Percentiles rank a stretch among this genome's conserved stretches.
Evolutionary conservation across 2,888 invertebrate genomes (phyloP).

Genomic region (Anorthoa munda): DNA sequence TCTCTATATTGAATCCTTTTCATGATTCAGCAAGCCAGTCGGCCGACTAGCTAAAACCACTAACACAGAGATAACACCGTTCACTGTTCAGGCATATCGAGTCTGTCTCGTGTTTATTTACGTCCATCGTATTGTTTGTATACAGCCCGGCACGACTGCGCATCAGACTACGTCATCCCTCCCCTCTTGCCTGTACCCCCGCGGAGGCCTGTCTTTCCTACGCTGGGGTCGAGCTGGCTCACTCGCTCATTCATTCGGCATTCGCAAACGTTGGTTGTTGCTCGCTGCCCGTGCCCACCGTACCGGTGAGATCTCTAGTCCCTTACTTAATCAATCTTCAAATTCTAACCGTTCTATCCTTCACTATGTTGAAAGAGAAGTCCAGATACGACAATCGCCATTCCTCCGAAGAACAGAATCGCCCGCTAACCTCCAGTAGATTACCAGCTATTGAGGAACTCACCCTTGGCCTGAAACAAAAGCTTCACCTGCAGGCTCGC

Average conservation of each 20-base stretch:
- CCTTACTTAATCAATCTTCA: constrained; percentile 72
- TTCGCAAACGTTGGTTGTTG: constrained; percentile 88
- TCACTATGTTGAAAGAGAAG: constrained; percentile 88
- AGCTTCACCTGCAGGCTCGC: constrained; percentile 89
- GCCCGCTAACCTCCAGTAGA: constrained; percentile 82
- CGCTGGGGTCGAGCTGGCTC: constrained; percentile 85
- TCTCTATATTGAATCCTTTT: constrained; percentile 45
- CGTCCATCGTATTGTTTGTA: constrained; percentile 91
- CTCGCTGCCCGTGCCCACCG: constrained; percentile 81
- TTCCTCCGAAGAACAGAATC: constrained; percentile 79
- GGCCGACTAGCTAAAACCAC: constrained; percentile 76
- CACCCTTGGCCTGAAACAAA: constrained; percentile 89
- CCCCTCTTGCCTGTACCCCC: constrained; percentile 80
- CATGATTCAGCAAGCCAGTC: constrained; percentile 69
- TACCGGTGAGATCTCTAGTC: constrained; percentile 81
- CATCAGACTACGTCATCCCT: constrained; percentile 88
- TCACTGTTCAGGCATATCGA: constrained; percentile 80
- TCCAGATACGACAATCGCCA: constrained; percentile 84
- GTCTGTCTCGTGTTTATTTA: constrained; percentile 90
- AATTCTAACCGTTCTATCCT: constrained; percentile 63
- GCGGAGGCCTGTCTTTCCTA: constrained; percentile 85
- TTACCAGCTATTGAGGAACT: constrained; percentile 88
- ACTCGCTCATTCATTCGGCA: constrained; percentile 90
- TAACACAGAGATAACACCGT: constrained; percentile 86
- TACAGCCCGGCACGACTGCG: constrained; percentile 91